phyloP scores from a whole-genome alignment of 1,140 invertebrate species.

The Platorchestia sp. region DNA sequence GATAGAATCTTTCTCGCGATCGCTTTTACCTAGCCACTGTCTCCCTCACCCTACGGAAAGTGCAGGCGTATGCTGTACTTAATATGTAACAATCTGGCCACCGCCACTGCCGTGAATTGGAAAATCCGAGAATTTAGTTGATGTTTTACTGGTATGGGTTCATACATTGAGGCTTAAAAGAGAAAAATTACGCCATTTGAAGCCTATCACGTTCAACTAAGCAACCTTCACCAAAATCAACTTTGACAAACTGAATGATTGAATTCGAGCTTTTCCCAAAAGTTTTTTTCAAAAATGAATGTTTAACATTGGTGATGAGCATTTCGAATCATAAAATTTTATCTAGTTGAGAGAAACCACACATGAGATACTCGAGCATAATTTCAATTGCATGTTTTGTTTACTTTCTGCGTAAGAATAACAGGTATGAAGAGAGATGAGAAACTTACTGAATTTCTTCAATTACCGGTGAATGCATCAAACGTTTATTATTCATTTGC shows the following conservation, averaged over 20 bases:
- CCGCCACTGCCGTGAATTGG: not conserved
- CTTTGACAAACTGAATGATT: too few species aligned
- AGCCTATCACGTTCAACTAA: too few species aligned
- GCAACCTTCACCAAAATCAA: too few species aligned
- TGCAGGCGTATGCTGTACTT: not conserved
- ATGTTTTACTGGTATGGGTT: not conserved
- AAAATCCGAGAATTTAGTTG: not conserved
- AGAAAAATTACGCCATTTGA: too few species aligned
- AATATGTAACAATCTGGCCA: not conserved
- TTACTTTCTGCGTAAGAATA: not conserved
- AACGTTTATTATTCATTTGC: too few species aligned
- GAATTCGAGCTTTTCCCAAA: too few species aligned
- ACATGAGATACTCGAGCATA: too few species aligned
- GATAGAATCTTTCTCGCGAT: not conserved
- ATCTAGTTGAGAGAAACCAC: too few species aligned
- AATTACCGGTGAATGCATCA: not conserved
- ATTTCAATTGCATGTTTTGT: not conserved
- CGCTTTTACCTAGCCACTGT: not conserved
- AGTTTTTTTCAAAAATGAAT: too few species aligned
- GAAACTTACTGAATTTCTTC: not conserved
- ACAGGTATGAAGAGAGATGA: not conserved
- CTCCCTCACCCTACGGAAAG: not conserved
- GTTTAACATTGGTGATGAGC: too few species aligned
- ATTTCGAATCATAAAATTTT: too few species aligned
- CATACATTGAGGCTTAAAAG: too few species aligned